Percentiles rank a stretch among this genome's conserved stretches.
phyloP scores from a whole-genome alignment of 1,140 invertebrate species.

The Drepana arcuata region DNA sequence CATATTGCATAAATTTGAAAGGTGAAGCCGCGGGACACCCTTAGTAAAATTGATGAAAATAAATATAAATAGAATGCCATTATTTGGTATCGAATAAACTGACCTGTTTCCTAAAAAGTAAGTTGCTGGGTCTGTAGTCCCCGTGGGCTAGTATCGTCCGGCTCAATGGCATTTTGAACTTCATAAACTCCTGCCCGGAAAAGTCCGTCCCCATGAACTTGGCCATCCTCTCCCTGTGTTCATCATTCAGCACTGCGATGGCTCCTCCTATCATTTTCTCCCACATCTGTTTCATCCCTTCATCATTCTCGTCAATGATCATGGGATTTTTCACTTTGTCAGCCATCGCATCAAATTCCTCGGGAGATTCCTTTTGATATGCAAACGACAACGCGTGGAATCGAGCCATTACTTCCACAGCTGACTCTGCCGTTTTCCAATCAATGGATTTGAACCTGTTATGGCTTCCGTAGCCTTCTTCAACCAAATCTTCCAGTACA shows the following conservation, averaged over 20 bases:
- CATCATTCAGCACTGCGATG: conserved; percentile 10
- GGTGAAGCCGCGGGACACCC: no score
- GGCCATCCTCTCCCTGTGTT: conserved; percentile 18
- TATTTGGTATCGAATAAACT: no score
- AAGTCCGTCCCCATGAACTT: conserved; percentile 8
- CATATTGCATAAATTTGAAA: no score
- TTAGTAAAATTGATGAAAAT: no score
- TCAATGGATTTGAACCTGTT: conserved; percentile 30
- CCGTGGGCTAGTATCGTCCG: conserved; percentile 32
- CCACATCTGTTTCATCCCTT: conserved; percentile 2
- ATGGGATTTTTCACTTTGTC: conserved; percentile 6
- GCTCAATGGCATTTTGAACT: conserved; percentile 14
- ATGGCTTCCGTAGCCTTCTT: conserved; percentile 22
- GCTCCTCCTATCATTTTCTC: conserved; percentile 6
- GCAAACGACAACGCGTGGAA: conserved; percentile 47
- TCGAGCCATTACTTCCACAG: conserved; percentile 28
- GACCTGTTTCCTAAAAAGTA: conserved; percentile 31
- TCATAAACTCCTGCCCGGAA: conserved; percentile 3
- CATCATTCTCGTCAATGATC: neutral
- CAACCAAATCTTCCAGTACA: conserved; percentile 34
- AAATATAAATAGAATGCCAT: no score
- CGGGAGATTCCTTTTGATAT: conserved; percentile 27
- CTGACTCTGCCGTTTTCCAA: conserved; percentile 25
- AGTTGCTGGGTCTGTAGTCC: conserved; percentile 42
- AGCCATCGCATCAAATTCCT: conserved; percentile 23